Evolutionary conservation across 2,797 vertebrate species (phyloP), one percentile per base, ranked within the genome.

Genomic region (Columba guinea): DNA sequence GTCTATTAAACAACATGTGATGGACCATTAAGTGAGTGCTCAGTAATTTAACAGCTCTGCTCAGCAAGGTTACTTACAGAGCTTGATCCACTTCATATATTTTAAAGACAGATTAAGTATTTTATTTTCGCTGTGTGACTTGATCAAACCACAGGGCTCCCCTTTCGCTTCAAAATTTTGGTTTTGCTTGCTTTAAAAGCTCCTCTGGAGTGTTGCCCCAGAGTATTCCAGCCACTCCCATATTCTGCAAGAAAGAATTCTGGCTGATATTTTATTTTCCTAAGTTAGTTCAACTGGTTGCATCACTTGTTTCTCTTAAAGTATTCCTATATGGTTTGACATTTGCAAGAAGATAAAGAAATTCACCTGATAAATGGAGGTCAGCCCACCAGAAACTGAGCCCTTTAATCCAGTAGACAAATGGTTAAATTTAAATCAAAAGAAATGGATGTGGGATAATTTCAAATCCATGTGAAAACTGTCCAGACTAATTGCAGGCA

Each of bases 241-340:
- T 77, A 81, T 14, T 81, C 64, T 64, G 27, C n/a, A 27, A 88
- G 85, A 91, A 94, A 77, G 17, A 81, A 62, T 73, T 84, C 44
- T 80, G 59, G 35, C 6, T 15, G 4, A 34, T 75, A 84, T 52
- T 83, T 93, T 74, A 90, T 44, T 79, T 93, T 86, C 24, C 59
- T 62, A 62, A 65, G 55, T 59, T 81, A 86, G 60, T 74, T 94
- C 83, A 92, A 80, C 41, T 76, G 55, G n/a, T n/a, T 74, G 26
- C 30, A 18, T 81, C 74, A 91, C 92, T 94, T 97, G 59, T 90
- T 93, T 94, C 37, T 89, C 67, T 84, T 79, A 74, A 87, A 22
- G 5, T 19, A 75, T 93, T 93, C 55, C 94, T 74, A 92, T 21
- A 56, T 41, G 55, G 64, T 68, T 87, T 82, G 92, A 73, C 87